Base-by-base conservation (phyloP, 2,888 invertebrate genomes). In the Tetheella fluctuosa region DNA sequence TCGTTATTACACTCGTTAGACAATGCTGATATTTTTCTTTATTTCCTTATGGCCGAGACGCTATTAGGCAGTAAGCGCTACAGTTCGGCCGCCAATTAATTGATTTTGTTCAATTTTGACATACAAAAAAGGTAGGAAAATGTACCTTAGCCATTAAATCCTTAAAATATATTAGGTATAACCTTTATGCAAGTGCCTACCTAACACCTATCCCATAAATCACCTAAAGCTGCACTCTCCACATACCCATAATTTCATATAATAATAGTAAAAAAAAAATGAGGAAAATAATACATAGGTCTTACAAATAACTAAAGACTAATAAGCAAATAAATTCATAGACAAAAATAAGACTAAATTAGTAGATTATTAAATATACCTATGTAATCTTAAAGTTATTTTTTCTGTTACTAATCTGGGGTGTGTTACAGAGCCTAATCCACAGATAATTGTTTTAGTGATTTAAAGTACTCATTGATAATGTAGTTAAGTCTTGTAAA, bases 1-100 rank as follows among this genome's bases (percentile, higher is more conserved):
- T 80, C 72, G 81, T 77, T 78, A 77, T 74, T 80, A 77, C 75
- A 83, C 80, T 78, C 70, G 71, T 72, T 79, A 87, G 79, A 88
- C 88, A 89, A 90, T 89, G 79, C 84, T 74, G 78, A 85, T 86
- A 88, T 83, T 83, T 65, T 72, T 66, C 73, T 76, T 68, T 68
- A 83, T 85, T 86, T 88, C 88, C 86, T 88, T 80, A 74, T 75
- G 73, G 60, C 70, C 70, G 67, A 63, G 70, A 66, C 48, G 20
- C 48, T 48, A 48, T 48, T 48, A 59, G 61, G 63, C 55, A 64
- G 58, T 54, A 17, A 15, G 25, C 62, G 60, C 64, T 64, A 53
- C 59, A 37, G 54, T 28, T 54, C 34, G 57, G 39, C 53, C 60
- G 28, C 60, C 4, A 20, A 48, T 4, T 20, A 20, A 48, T 48